Percentiles rank a stretch among this genome's conserved stretches.
Conservation (phyloP, 2,888 invertebrate genomes). For the Dascillus cervinus region DNA sequence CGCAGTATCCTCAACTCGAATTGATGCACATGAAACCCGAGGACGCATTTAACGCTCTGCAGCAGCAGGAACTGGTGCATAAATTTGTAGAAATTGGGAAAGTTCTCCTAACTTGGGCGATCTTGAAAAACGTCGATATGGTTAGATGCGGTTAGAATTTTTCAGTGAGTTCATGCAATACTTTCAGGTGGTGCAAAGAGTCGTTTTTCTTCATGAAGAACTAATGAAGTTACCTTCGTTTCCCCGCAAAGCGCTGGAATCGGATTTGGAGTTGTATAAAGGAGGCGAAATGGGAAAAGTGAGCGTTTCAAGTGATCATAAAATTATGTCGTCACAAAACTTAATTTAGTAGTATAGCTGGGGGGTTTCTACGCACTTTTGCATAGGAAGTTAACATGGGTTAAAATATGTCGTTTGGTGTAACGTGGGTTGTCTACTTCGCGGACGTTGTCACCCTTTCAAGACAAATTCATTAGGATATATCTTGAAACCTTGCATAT, state of each 20-base stretch:
- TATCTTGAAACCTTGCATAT: too few species aligned
- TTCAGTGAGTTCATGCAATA: constrained; percentile 3
- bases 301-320: constrained; percentile 14
- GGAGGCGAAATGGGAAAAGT: constrained; percentile 85
- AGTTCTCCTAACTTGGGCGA: constrained; percentile 85
- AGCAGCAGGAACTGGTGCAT: constrained; percentile 81
- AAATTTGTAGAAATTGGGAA: constrained; percentile 98
- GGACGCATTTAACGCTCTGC: constrained; percentile 82
- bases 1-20: constrained; percentile 95
- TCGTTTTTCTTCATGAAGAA: constrained; percentile 97
- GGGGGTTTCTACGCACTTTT: too few species aligned
- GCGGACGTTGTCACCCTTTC: too few species aligned
- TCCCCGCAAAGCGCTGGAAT: constrained; percentile 94
- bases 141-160: constrained; percentile 38
- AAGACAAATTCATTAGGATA: too few species aligned
- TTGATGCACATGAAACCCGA: constrained; percentile 89
- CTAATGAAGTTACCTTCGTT: constrained; percentile 97
- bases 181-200: constrained; percentile 83
- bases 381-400: too few species aligned
- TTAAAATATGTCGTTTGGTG: too few species aligned
- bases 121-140: constrained; percentile 87
- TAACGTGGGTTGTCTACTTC: too few species aligned
- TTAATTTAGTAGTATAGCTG: background rate
- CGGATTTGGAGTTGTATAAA: constrained; percentile 87
- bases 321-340: too few species aligned